Base-by-base conservation (phyloP, 2,113 vertebrate genomes). In the Acinonyx jubatus region DNA sequence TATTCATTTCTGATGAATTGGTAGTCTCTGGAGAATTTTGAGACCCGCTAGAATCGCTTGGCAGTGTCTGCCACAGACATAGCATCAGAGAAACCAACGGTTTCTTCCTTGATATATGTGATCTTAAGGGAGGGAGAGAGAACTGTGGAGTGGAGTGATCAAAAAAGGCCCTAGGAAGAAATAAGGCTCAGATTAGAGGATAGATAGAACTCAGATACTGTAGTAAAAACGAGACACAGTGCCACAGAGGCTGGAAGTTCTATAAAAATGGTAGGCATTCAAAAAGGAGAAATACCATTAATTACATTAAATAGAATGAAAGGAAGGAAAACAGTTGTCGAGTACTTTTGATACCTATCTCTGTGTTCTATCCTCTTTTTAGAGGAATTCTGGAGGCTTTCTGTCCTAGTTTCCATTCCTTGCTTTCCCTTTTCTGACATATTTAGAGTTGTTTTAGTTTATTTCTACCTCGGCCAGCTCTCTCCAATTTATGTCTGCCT, bases 301-400 rank as follows among this genome's bases (percentile, higher is more conserved):
- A 13, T 87, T 85, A 88, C 8, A 89, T 96, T 82, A 97, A 85
- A n/a, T 94, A 61, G 66, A 94, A 91, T 86, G 3, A 89, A 73
- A 85, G 29, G 18, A 89, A 80, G 15, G 61, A 86, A 92, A 78
- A 85, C 15, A 68, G 4, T 68, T 93, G 29, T 52, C 86, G 38
- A 81, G 27, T 83, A 36, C 12, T 57, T 76, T 61, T 84, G 38
- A 57, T 96, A 41, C 50, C 36, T 92, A 31, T 33, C 9, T 36
- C 41, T 95, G 3, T 90, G 36, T 48, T 66, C 33, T 31, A 71
- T 61, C 19, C 11, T 80, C 18, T 84, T 94, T n/a, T 94, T 52
- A 57, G 9, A 94, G 36, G 21, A 86, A 25, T 18, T 45, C 63
- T 82, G 18, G n/a, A 93, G 36, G 55, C 57, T 55, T 91, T 84